Evolutionary conservation across 2,113 vertebrate genomes (phyloP), one percentile per base, ranked within the genome.

Genomic region (Hemicordylus capensis): DNA sequence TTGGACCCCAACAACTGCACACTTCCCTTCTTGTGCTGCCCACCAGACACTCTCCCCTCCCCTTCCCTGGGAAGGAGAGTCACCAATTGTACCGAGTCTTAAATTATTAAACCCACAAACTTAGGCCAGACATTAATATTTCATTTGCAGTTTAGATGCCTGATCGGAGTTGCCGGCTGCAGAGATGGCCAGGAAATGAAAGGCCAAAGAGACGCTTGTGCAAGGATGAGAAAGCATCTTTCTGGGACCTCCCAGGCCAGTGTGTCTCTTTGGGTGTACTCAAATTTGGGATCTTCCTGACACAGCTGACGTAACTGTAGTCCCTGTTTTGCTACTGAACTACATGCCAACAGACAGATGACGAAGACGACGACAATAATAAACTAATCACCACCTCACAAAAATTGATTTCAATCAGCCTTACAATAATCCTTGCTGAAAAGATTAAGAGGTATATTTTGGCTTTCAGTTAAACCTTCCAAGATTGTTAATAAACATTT

Each of bases 101-200:
- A 91, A 92, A 95, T 91, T 92, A 93, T 93, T 94, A 90, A 82
- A 94, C 78, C 79, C 42, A 39, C 89, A 67, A 89, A 90, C 92
- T 84, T 77, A 66, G 90, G 81, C 81, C 76, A 87, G 89, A 58
- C 83, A 92, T 94, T 84, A 95, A 94, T 92, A 91, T 91, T 83
- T 86, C 86, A 93, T 91, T 80, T 69, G 76, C 70, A 93, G 83
- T 93, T 95, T 90, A 79, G 85, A 92, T 59, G 86, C 83, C 83
- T 93, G 85, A 94, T 90, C 87, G 88, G 86, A 84, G 80, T 44
- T 66, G 58, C 34, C 83, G 77, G 83, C 81, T 79, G 87, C 78
- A 87, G 80, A 89, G 31, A 66, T 56, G 82, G 82, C 84, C 82
- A 75, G 86, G 89, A 94, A 90, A 89, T 81, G n/a, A 72, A 91